Evolutionary conservation across 2,888 invertebrate species (phyloP), one percentile per base, ranked within the genome.

Genomic region (Blastobasis adustella): DNA sequence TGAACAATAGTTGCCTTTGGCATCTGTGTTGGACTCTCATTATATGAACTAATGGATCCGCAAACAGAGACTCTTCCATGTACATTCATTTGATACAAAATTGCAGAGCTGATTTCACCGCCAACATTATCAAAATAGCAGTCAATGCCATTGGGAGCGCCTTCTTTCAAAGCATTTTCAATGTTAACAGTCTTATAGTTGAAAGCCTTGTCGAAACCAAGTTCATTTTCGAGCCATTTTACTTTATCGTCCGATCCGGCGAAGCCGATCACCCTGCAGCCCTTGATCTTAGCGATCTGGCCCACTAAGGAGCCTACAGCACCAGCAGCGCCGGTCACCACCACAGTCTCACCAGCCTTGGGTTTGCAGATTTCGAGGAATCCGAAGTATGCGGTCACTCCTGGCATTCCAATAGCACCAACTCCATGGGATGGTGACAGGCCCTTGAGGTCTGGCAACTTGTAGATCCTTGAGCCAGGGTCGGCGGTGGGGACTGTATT

Each of bases 41-140:
- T 83, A 56, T 84, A 84, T 0, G 72, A 47, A 46, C 81, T 79
- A 39, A 82, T 83, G 40, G 73, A 67, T 0, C 84, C 84, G 53
- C 81, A 80, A 4, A 71, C 66, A 0, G 73, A 52, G 3, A 74
- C 66, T 54, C 76, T 61, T 5, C 76, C 75, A 10, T 41, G 52
- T 5, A 55, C 46, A 56, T 90, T 92, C 92, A 93, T 93, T 58
- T 91, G 90, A 42, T 76, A 76, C 1, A 93, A 79, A 4, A 93
- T 89, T 0, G 73, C 72, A 48, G 87, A 89, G 50, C 92, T 91
- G 23, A 93, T 83, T 54, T 91, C 90, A 4, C 93, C 93, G n/a
- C 93, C 93, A 6, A 93, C 94, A 71, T 94, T 94, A 68, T 95
- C 95, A 67, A 94, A 94, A 67, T 92, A 94, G 65, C 93, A 92